Conservation (phyloP, 1,140 invertebrate genomes). For the Zaprionus africanus region DNA sequence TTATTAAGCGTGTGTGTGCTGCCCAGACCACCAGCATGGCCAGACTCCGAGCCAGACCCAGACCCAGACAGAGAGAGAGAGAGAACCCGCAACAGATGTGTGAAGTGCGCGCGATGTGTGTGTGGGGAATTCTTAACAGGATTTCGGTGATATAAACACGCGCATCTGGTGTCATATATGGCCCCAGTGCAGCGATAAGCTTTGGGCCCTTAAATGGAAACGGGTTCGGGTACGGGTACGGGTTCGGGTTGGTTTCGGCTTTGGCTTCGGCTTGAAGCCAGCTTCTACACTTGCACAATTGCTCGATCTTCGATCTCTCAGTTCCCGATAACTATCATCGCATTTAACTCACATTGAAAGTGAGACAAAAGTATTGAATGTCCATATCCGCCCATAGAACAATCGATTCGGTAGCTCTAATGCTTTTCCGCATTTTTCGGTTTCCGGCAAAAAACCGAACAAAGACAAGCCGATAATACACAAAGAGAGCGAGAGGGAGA, state of each 20-base stretch:
- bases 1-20: slow-evolving; percentile 72
- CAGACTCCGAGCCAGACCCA: slow-evolving; percentile 4
- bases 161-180: slow-evolving; percentile 64
- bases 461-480: not conserved
- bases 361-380: slow-evolving; percentile 72
- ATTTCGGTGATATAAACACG: slow-evolving; percentile 51
- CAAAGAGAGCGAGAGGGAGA: not conserved
- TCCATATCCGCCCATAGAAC: slow-evolving; percentile 80
- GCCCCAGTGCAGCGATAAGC: slow-evolving; percentile 12
- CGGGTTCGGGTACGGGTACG: slow-evolving; percentile 12
- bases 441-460: slow-evolving; percentile 26
- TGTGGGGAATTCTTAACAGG: slow-evolving; percentile 45
- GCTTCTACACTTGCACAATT: slow-evolving; percentile 53
- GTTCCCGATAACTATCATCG: slow-evolving; percentile 46
- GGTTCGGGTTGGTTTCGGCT: not conserved
- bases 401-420: slow-evolving; percentile 60
- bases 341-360: slow-evolving; percentile 66
- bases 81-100: slow-evolving; percentile 68
- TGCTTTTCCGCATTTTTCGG: slow-evolving; percentile 45
- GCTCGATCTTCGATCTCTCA: slow-evolving; percentile 13
- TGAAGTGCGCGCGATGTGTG: slow-evolving; percentile 52
- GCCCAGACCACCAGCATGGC: slow-evolving; percentile 59
- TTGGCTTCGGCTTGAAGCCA: no score
- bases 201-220: not conserved
- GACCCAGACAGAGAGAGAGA: not conserved